phyloP scores from a whole-genome alignment of 2,797 vertebrate species.

The Cossypha polioptera region DNA sequence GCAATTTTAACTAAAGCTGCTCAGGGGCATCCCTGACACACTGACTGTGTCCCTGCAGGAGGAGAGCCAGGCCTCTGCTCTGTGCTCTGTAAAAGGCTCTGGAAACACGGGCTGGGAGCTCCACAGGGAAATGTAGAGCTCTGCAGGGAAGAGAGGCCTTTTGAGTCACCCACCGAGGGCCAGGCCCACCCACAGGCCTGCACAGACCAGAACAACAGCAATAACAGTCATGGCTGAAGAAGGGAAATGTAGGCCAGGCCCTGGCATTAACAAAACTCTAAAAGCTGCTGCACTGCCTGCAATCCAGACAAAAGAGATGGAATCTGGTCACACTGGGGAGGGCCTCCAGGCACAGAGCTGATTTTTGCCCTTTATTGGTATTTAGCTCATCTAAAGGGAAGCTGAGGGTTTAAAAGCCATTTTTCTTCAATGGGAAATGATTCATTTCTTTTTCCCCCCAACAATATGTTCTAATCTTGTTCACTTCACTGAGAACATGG shows the following conservation, averaged over 20 bases:
- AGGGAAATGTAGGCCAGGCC: background rate
- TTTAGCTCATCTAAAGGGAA: background rate
- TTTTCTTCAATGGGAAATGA: background rate
- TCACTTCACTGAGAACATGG: background rate
- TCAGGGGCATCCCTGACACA: too few relatives aligned
- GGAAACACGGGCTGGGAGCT: too few relatives aligned
- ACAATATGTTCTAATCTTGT: background rate
- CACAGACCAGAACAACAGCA: background rate
- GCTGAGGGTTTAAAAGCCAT: background rate
- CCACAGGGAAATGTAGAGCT: too few relatives aligned
- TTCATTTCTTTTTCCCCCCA: background rate
- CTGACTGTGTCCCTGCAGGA: background rate
- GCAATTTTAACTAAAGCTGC: too few relatives aligned
- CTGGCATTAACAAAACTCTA: background rate
- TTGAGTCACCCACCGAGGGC: slow-evolving; percentile 4
- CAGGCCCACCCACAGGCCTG: background rate
- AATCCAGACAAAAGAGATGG: background rate
- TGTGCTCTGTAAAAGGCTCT: too few relatives aligned
- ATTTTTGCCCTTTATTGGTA: background rate
- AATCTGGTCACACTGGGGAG: background rate
- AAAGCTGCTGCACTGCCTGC: background rate
- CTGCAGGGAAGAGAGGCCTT: background rate
- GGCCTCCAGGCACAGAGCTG: background rate
- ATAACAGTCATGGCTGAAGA: background rate
- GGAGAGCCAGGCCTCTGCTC: too few relatives aligned